These are phyloP conservation scores for Salvelinus namaycush DNA, from an alignment of 2,113 vertebrate genomes.

Conservation along the genomic window DNA sequence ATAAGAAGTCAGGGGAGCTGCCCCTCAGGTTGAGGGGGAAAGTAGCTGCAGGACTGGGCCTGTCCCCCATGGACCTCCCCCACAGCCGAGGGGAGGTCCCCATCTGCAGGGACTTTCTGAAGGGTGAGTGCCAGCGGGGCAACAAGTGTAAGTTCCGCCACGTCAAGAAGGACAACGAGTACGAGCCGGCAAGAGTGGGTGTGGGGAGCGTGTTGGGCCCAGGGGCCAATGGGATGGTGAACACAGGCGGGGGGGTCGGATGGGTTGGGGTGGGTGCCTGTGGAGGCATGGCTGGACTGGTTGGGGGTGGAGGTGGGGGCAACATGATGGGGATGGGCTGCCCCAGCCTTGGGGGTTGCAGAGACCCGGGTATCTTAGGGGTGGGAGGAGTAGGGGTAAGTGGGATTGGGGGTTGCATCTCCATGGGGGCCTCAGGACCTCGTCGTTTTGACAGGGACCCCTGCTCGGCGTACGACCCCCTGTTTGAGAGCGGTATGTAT, in stretches of 20 bases:
- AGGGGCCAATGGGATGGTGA: conserved; percentile 67
- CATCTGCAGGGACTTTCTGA: conserved; percentile 93
- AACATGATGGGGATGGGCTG: conserved; percentile 73
- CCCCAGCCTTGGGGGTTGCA: conserved; percentile 70
- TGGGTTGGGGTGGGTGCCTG: conserved; percentile 56
- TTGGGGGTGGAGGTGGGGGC: conserved; percentile 62
- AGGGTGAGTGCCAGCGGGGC: conserved; percentile 92
- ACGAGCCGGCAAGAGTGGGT: conserved; percentile 73
- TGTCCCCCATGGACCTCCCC: conserved; percentile 89
- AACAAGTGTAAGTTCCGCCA: conserved; percentile 96
- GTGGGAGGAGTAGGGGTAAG: conserved; percentile 62
- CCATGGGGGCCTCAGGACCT: conserved; percentile 61
- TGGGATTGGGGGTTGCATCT: conserved; percentile 67
- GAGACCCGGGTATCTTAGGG: conserved; percentile 68
- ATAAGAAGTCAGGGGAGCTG: conserved; percentile 92
- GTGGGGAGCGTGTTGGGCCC: conserved; percentile 67
- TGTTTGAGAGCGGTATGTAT: conserved; percentile 79
- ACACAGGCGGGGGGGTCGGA: conserved; percentile 51
- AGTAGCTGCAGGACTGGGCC: conserved; percentile 86
- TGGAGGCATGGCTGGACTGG: conserved; percentile 72
- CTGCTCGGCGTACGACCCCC: conserved; percentile 73
- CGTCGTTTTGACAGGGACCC: conserved; percentile 77
- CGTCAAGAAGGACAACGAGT: conserved; percentile 89
- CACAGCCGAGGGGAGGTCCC: conserved; percentile 93
- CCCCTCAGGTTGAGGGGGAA: conserved; percentile 89